Percentiles rank a stretch among this genome's conserved stretches.
Conservation (phyloP, 2,113 vertebrate genomes). For the Ranitomeya variabilis region DNA sequence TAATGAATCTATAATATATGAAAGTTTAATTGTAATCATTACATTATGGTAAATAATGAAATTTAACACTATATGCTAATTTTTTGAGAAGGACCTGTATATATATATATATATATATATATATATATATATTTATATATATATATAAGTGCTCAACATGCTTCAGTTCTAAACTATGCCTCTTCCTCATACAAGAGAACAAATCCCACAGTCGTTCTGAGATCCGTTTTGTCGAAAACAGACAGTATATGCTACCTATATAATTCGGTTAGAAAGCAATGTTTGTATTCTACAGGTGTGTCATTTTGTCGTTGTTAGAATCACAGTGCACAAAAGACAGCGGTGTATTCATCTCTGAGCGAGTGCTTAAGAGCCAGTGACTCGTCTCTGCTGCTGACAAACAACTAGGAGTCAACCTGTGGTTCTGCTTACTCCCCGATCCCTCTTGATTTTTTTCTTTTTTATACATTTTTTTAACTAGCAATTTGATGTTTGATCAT, state of each 20-base stretch:
- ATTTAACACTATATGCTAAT: too few species aligned
- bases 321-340: slow-evolving; percentile 58
- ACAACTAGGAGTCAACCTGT: slow-evolving; percentile 82
- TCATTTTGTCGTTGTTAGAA: slow-evolving; percentile 63
- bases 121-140: too few species aligned
- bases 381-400: slow-evolving; percentile 83
- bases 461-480: slow-evolving; percentile 74
- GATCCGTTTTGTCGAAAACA: not conserved
- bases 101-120: too few species aligned
- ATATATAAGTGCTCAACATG: too few species aligned
- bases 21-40: too few species aligned
- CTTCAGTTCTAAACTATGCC: too few species aligned
- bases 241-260: slow-evolving; percentile 27
- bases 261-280: slow-evolving; percentile 67
- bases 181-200: not conserved
- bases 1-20: too few species aligned
- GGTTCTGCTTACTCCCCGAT: slow-evolving; percentile 70
- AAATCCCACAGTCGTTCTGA: not conserved
- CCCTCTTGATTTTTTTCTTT: slow-evolving; percentile 66
- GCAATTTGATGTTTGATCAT: slow-evolving; percentile 96
- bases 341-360: slow-evolving; percentile 66
- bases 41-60: too few species aligned
- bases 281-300: slow-evolving; percentile 67
- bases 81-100: too few species aligned
- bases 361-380: slow-evolving; percentile 72